Evolutionary conservation across 2,797 vertebrate species (phyloP).

Genomic region (Otolemur crassicaudatus): DNA sequence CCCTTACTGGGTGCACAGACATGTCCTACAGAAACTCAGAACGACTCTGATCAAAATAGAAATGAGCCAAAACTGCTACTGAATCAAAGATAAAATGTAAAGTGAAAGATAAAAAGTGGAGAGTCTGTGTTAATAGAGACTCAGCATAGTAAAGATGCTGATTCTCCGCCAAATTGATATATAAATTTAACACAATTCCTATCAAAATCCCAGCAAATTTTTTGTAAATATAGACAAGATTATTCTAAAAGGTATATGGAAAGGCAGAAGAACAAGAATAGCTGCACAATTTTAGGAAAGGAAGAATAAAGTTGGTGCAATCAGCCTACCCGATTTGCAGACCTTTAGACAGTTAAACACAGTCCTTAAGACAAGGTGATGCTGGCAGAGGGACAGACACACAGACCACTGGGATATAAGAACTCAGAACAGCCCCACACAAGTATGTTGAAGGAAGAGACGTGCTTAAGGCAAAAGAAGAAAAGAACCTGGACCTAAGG

Average conservation of each 20-base stretch:
- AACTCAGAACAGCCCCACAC: not conserved
- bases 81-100: too few relatives aligned
- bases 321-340: not conserved
- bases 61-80: too few relatives aligned
- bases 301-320: not conserved
- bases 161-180: not conserved
- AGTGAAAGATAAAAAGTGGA: too few relatives aligned
- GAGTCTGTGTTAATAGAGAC: not conserved
- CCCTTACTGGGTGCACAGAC: too few relatives aligned
- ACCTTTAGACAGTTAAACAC: not conserved
- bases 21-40: too few relatives aligned
- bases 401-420: not conserved
- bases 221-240: not conserved
- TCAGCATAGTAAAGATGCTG: not conserved
- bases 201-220: not conserved
- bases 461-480: rapidly evolving
- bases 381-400: not conserved
- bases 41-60: too few relatives aligned
- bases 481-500: not conserved
- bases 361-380: not conserved
- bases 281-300: not conserved
- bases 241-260: not conserved
- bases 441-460: not conserved
- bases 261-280: not conserved
- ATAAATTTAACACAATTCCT: not conserved